Evolutionary conservation across 1,140 invertebrate species (phyloP).

Genomic region (Babylonia areolata): DNA sequence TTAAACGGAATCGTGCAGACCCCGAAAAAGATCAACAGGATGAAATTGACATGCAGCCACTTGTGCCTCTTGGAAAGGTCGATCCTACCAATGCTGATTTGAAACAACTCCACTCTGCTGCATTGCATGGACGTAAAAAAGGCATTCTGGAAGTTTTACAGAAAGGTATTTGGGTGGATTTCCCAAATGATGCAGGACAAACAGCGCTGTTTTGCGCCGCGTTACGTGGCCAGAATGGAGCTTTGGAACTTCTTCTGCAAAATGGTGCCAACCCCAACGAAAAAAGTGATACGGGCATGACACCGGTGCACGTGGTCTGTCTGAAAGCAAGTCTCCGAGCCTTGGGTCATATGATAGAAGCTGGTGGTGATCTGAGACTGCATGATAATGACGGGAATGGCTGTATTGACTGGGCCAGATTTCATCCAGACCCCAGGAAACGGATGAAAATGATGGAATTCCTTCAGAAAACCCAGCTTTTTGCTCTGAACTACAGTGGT

Average conservation of each 20-base stretch:
- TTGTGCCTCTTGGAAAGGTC: neutral
- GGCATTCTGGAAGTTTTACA: conserved; percentile 20
- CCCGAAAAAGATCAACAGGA: neutral
- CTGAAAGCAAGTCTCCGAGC: conserved; percentile 71
- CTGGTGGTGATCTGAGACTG: conserved; percentile 76
- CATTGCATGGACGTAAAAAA: conserved; percentile 15
- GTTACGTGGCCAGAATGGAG: conserved; percentile 65
- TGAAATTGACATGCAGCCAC: neutral
- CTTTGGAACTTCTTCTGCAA: conserved; percentile 70
- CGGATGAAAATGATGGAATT: conserved; percentile 66
- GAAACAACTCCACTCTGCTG: neutral
- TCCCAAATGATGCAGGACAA: conserved; percentile 75
- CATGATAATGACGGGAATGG: conserved; percentile 70
- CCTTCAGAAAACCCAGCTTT: conserved; percentile 64
- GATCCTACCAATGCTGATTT: neutral
- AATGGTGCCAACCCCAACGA: conserved; percentile 77
- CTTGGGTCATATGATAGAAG: conserved; percentile 71
- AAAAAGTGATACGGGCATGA: conserved; percentile 67
- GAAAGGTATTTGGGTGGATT: conserved; percentile 73
- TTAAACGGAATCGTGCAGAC: conserved; percentile 22
- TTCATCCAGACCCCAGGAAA: conserved; percentile 62
- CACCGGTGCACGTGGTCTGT: conserved; percentile 76
- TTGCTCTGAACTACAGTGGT: conserved; percentile 63
- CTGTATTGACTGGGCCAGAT: conserved; percentile 68
- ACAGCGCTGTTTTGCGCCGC: conserved; percentile 77